Evolutionary conservation across 2,888 invertebrate species (phyloP).

Genomic region (Emmelina monodactyla): DNA sequence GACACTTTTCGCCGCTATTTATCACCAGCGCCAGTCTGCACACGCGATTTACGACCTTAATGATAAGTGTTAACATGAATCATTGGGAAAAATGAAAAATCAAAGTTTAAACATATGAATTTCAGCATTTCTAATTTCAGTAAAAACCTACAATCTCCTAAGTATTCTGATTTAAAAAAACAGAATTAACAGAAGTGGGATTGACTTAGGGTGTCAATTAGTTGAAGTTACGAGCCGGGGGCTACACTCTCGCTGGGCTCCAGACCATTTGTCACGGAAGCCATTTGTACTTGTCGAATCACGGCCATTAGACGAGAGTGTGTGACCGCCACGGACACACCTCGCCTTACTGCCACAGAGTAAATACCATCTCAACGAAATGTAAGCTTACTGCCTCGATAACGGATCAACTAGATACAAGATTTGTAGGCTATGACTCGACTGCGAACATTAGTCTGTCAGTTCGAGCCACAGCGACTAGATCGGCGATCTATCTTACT

Average conservation of each 20-base stretch:
- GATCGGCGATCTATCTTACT: conserved; percentile 64
- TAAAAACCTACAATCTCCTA: too few relatives aligned
- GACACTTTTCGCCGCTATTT: too few relatives aligned
- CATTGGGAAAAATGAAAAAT: too few relatives aligned
- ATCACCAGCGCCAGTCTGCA: too few relatives aligned
- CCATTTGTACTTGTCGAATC: conserved; percentile 69
- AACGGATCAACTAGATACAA: too few relatives aligned
- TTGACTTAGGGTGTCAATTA: conserved; percentile 40
- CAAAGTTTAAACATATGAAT: too few relatives aligned
- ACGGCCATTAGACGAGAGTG: conserved; percentile 64
- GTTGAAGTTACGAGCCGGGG: conserved; percentile 45
- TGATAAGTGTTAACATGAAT: too few relatives aligned
- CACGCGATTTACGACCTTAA: too few relatives aligned
- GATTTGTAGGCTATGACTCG: not conserved
- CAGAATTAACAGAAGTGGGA: too few relatives aligned
- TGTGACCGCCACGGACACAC: conserved; percentile 58
- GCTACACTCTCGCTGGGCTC: conserved; percentile 43
- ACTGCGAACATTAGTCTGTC: conserved; percentile 12
- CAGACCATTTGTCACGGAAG: conserved; percentile 62
- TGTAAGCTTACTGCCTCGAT: not conserved
- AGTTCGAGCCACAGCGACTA: too few relatives aligned
- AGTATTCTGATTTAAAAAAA: too few relatives aligned
- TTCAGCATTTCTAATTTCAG: too few relatives aligned
- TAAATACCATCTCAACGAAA: conserved; percentile 5
- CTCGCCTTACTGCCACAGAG: conserved; percentile 34